Conservation (phyloP, 2,888 invertebrate species). For the Acheta domesticus region DNA sequence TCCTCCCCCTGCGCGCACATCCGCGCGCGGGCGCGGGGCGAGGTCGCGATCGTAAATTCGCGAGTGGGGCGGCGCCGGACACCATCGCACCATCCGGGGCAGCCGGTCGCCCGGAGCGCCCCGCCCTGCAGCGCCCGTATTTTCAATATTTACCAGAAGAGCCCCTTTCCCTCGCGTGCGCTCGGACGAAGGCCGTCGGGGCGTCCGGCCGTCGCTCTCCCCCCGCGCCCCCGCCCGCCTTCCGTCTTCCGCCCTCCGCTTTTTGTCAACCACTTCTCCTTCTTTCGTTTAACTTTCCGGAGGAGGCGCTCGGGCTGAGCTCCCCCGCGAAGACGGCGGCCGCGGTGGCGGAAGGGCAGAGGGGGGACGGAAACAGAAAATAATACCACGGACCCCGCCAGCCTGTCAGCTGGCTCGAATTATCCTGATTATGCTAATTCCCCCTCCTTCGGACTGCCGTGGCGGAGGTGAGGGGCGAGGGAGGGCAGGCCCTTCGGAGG, state of each 20-base stretch:
- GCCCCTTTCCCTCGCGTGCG: too few species aligned
- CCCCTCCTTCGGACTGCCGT: constrained; percentile 25
- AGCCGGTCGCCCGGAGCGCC: too few species aligned
- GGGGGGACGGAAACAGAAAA: constrained; percentile 26
- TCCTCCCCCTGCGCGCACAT: too few species aligned
- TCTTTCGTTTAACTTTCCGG: neutral
- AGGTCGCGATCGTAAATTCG: too few species aligned
- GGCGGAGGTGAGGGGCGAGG: constrained; percentile 19
- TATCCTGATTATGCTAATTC: constrained; percentile 38
- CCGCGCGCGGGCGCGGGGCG: too few species aligned
- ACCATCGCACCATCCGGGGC: too few species aligned
- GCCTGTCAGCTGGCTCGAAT: constrained; percentile 37
- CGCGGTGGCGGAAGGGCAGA: constrained; percentile 19
- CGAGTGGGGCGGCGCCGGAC: too few species aligned
- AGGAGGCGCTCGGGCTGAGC: too few species aligned
- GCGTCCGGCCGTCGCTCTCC: too few species aligned
- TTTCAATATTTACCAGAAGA: too few species aligned
- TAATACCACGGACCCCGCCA: constrained; percentile 25
- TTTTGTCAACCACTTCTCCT: neutral
- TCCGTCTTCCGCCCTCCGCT: neutral
- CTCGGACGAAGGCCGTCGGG: too few species aligned
- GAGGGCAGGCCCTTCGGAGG: constrained; percentile 2
- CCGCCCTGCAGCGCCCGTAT: too few species aligned
- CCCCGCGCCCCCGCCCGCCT: neutral
- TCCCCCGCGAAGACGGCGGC: neutral